Percentiles rank a stretch among this genome's conserved stretches.
phyloP scores from a whole-genome alignment of 2,797 vertebrate species.

The Allenopithecus nigroviridis region DNA sequence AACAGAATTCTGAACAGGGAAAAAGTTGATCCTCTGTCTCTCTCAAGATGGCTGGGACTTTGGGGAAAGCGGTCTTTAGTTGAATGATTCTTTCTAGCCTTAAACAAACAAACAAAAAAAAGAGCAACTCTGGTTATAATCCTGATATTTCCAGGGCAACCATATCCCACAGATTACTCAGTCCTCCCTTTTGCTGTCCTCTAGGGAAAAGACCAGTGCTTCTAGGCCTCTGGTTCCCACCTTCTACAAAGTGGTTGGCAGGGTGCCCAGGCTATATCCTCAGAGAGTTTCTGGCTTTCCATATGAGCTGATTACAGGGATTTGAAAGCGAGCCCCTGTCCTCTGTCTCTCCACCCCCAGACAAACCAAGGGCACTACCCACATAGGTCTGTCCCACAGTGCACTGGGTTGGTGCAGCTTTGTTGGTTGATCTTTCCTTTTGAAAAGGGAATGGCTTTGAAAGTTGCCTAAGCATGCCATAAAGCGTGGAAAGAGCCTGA shows the following conservation, averaged over 20 bases:
- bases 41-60: background rate
- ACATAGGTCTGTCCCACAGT: conserved; percentile 67
- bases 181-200: background rate
- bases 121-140: background rate
- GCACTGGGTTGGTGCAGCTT: conserved; percentile 39
- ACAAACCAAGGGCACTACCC: background rate
- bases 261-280: background rate
- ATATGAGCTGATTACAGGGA: background rate
- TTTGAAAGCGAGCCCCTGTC: background rate
- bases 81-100: background rate
- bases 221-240: background rate
- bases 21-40: background rate
- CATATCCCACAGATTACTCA: background rate
- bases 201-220: background rate
- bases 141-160: background rate
- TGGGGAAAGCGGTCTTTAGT: background rate
- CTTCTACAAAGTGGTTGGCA: background rate
- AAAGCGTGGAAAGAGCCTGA: background rate
- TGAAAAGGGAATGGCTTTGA: conserved; percentile 46
- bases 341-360: background rate
- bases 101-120: background rate
- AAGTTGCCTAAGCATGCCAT: conserved; percentile 50
- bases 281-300: background rate
- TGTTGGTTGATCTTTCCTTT: conserved; percentile 42
- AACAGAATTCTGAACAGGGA: background rate